Percentiles rank a stretch among this genome's conserved stretches.
Conservation (phyloP, 2,113 vertebrate species). For the Seriola aureovittata region DNA sequence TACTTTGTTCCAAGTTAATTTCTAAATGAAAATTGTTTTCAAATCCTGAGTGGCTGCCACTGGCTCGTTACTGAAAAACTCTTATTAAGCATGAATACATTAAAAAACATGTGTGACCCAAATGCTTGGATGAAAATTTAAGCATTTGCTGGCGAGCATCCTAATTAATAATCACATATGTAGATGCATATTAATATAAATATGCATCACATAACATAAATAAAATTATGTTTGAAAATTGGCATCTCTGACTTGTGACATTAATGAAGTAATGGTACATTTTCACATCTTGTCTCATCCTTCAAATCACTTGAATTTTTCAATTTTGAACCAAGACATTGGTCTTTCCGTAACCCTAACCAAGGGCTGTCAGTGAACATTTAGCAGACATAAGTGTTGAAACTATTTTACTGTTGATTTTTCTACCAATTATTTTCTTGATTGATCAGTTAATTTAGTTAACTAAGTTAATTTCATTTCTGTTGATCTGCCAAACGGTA, state of each 20-base stretch:
- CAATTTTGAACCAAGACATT: no score
- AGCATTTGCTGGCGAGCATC: neutral
- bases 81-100: constrained; percentile 19
- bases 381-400: no score
- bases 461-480: no score
- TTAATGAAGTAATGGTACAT: neutral
- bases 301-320: no score
- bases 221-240: constrained; percentile 13
- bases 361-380: no score
- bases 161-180: neutral
- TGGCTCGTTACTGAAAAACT: constrained; percentile 11
- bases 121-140: neutral
- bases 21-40: neutral
- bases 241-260: neutral
- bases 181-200: constrained; percentile 22
- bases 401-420: no score
- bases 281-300: no score
- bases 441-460: no score
- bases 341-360: no score
- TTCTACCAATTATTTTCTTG: no score
- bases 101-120: constrained; percentile 13
- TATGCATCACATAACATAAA: constrained; percentile 5
- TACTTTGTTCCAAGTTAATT: neutral
- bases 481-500: no score
- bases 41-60: neutral